A percentile compares a stretch with the other conserved stretches of the same genome.
Conservation (phyloP, 2,113 vertebrate species). For the Cettia cetti region DNA sequence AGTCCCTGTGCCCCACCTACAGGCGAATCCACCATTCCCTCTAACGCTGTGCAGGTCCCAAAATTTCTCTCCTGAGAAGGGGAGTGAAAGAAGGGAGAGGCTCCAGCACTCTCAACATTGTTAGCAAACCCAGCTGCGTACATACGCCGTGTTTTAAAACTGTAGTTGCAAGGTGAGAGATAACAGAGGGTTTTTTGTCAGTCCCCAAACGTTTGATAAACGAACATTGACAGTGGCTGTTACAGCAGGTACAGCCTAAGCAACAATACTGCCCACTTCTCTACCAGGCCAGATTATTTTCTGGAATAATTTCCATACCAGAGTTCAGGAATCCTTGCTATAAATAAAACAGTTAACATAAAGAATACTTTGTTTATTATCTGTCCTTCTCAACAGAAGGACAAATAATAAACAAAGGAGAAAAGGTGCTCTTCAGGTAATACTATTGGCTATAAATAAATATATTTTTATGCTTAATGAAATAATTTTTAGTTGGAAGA, state of each 20-base stretch:
- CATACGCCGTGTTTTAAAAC: not conserved
- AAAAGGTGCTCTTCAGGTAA: not conserved
- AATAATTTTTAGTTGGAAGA: not conserved
- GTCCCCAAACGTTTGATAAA: not conserved
- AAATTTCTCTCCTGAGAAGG: not conserved
- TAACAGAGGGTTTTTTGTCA: not conserved
- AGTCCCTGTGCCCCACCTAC: not conserved
- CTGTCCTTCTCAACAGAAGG: not conserved
- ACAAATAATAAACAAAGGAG: not conserved
- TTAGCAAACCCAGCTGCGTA: not conserved
- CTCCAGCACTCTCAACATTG: not conserved
- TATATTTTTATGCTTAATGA: not conserved
- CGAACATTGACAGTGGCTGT: not conserved
- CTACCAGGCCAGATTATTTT: not conserved
- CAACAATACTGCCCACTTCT: not conserved
- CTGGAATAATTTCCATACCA: not conserved
- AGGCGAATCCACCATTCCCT: not conserved
- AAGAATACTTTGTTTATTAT: not conserved
- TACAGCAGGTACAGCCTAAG: not conserved
- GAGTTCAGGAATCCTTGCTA: not conserved
- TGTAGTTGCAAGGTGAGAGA: not conserved
- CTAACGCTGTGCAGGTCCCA: not conserved
- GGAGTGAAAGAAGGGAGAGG: not conserved
- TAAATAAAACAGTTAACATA: not conserved
- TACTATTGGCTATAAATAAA: not conserved